Percentiles rank a stretch among this genome's conserved stretches.
Evolutionary conservation across 2,888 invertebrate genomes (phyloP).

Genomic region (Petrophora chlorosata): DNA sequence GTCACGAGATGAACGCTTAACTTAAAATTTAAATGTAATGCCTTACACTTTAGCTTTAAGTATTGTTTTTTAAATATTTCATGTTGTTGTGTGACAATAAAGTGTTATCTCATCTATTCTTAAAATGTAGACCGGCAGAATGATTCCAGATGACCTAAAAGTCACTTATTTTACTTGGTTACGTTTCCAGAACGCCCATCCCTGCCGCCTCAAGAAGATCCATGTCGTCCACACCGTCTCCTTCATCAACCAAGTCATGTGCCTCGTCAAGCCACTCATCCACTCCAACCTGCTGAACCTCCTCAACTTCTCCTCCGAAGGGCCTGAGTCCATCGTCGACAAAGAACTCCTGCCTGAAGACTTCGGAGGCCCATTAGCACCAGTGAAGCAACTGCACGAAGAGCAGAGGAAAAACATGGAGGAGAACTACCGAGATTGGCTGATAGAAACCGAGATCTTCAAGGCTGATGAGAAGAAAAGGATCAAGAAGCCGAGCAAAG

Average conservation of each 20-base stretch:
- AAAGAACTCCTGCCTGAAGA: slow-evolving; percentile 78
- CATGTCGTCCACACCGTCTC: slow-evolving; percentile 87
- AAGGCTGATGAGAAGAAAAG: slow-evolving; percentile 79
- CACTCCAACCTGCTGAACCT: slow-evolving; percentile 85
- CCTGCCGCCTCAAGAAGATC: slow-evolving; percentile 86
- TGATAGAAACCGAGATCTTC: slow-evolving; percentile 83
- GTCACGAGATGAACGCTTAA: too few relatives aligned
- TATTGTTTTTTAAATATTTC: too few relatives aligned
- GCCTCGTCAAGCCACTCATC: slow-evolving; percentile 85
- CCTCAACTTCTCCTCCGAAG: slow-evolving; percentile 83
- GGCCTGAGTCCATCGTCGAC: slow-evolving; percentile 75
- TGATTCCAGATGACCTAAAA: too few relatives aligned
- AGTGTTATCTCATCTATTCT: too few relatives aligned
- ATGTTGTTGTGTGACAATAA: too few relatives aligned
- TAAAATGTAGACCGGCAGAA: too few relatives aligned
- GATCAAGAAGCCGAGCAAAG: slow-evolving; percentile 75
- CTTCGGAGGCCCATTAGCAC: slow-evolving; percentile 84
- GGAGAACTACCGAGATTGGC: slow-evolving; percentile 84
- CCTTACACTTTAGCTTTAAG: too few relatives aligned
- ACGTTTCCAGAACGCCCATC: slow-evolving; percentile 84
- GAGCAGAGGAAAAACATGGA: slow-evolving; percentile 82
- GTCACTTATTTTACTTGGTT: too few relatives aligned
- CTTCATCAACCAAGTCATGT: slow-evolving; percentile 88
- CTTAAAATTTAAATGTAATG: too few relatives aligned
- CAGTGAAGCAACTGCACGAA: slow-evolving; percentile 81